Evolutionary conservation across 2,888 invertebrate species (phyloP).

Genomic region (Leuctra nigra): DNA sequence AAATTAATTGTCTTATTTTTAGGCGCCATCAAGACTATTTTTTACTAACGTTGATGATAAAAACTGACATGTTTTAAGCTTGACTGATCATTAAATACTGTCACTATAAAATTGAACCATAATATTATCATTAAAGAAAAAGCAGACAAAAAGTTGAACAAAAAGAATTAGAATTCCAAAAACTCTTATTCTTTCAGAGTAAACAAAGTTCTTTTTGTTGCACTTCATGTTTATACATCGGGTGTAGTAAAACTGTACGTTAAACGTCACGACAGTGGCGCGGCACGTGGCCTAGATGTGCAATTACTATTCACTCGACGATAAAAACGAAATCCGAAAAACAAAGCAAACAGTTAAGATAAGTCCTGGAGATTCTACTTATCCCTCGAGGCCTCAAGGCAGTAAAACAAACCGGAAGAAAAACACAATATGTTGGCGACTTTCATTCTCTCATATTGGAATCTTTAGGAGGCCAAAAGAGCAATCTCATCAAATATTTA

Average conservation of each 20-base stretch:
- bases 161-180: too few species aligned
- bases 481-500: conserved; percentile 11
- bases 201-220: too few species aligned
- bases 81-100: too few species aligned
- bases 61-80: too few species aligned
- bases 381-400: background rate
- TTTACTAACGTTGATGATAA: too few species aligned
- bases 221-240: too few species aligned
- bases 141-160: too few species aligned
- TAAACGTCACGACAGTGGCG: background rate
- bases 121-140: too few species aligned
- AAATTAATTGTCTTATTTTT: too few species aligned
- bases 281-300: conserved; percentile 18
- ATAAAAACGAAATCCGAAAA: conserved; percentile 19
- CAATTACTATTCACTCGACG: conserved; percentile 24
- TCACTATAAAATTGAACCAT: too few species aligned
- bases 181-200: too few species aligned
- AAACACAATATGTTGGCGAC: conserved; percentile 14
- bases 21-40: too few species aligned
- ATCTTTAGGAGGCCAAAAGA: conserved; percentile 5
- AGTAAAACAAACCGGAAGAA: conserved; percentile 11
- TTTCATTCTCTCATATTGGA: conserved; percentile 12
- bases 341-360: conserved; percentile 16
- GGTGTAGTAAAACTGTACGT: conserved; percentile 9
- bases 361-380: conserved; percentile 11